Base-by-base conservation (phyloP, 2,113 vertebrate genomes). In the Formicarius rufipectus region DNA sequence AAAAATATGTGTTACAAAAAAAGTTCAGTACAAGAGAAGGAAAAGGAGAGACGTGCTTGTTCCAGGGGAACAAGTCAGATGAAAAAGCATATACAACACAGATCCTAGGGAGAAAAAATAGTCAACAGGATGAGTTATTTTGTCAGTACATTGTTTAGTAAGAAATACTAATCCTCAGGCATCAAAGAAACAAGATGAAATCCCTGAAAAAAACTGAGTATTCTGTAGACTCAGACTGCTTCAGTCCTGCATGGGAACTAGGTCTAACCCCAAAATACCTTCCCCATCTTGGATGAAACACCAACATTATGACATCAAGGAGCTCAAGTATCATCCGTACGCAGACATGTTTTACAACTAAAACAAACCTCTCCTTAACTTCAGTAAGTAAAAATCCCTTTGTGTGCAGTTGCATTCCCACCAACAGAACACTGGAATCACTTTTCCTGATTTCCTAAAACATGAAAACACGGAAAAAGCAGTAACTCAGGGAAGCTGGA, bases 291-390 rank as follows among this genome's bases (percentile, higher is more conserved):
- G 49, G 64, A 84, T 53, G 13, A 95, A 95, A 92, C 30, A 67
- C 30, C 3, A 5, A 74, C 27, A n/a, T 4, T n/a, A 77, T 0
- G 0, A 67, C 40, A 73, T 52, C 37, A 66, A 68, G 42, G 23
- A 83, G 50, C 27, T 81, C 39, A 25, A 59, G 7, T 16, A 78
- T 67, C 33, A 72, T n/a, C 73, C 68, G n/a, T 84, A 91, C 90
- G 64, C 39, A 12, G 27, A 28, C 66, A 44, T 7, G 33, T 68
- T 89, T 86, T 84, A 93, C 73, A 81, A 28, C 10, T 33, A n/a
- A 62, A 81, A 23, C 18, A 91, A 64, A 73, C 45, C 12, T 53
- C 28, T 81, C 40, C 28, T 53, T 53, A 78, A 19, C 28, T 85
- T 69, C 40, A 83, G 77, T 63, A 33, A 69, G 28, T 58, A 68